A percentile compares a stretch with the other conserved stretches of the same genome.
Evolutionary conservation across 2,888 invertebrate genomes (phyloP).

Genomic region (Tenthredo notha): DNA sequence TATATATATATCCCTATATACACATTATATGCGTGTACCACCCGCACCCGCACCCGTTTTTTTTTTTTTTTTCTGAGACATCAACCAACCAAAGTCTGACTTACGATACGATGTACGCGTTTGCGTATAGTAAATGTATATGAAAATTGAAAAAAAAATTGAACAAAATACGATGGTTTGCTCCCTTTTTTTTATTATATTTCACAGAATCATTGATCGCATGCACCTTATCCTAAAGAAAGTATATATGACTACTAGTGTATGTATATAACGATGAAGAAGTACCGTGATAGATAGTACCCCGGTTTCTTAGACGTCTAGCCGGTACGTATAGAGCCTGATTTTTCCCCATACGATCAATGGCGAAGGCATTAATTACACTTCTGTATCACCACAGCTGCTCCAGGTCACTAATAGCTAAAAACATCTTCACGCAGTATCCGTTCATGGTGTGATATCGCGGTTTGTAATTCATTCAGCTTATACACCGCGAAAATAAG

Average conservation of each 20-base stretch:
- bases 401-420: constrained; percentile 30
- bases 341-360: not conserved
- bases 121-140: not conserved
- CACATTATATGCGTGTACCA: not conserved
- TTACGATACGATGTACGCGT: not conserved
- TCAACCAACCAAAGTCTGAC: not conserved
- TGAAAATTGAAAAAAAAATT: too few species aligned
- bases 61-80: constrained; percentile 6
- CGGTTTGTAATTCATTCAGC: not conserved
- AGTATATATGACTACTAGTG: not conserved
- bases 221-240: not conserved
- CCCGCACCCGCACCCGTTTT: constrained; percentile 22
- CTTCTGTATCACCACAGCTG: constrained; percentile 22
- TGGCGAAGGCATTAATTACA: constrained; percentile 27
- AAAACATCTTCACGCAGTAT: not conserved
- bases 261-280: not conserved
- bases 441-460: constrained; percentile 14
- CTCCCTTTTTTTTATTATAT: not conserved
- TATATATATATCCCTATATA: too few species aligned
- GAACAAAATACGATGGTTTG: not conserved
- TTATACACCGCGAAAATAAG: not conserved
- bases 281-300: constrained; percentile 29
- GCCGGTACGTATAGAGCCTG: not conserved
- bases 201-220: not conserved
- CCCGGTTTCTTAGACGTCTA: constrained; percentile 30